These are phyloP conservation scores for Podarcis muralis DNA, from an alignment of 2,113 vertebrate species.

Conservation along the genomic window DNA sequence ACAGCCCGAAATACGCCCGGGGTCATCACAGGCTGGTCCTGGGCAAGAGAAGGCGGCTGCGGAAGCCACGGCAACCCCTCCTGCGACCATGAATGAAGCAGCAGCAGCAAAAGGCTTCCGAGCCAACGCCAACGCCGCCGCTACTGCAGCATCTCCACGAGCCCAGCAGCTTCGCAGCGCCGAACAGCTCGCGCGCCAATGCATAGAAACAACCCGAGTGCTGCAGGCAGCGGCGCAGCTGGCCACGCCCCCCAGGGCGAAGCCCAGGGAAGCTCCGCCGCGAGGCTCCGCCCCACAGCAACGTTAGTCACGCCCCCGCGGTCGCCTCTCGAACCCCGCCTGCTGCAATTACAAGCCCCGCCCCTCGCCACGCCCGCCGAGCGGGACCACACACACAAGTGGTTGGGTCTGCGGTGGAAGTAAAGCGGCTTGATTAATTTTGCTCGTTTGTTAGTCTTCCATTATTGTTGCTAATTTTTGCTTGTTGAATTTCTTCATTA, in stretches of 20 bases:
- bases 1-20: background rate
- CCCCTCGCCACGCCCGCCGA: background rate
- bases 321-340: background rate
- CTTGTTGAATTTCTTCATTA: no score
- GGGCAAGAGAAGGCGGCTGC: slow-evolving; percentile 17
- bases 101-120: background rate
- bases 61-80: background rate
- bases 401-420: background rate
- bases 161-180: background rate
- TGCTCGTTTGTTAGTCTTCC: no score
- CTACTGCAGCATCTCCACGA: slow-evolving; percentile 26
- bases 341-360: rapidly evolving
- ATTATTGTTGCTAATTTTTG: background rate
- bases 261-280: background rate
- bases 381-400: no score
- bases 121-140: background rate
- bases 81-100: background rate
- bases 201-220: background rate
- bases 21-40: slow-evolving; percentile 15
- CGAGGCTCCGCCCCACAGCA: background rate
- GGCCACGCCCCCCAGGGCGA: background rate
- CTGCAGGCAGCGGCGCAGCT: background rate
- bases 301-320: background rate
- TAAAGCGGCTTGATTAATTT: background rate
- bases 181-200: background rate